Conservation (phyloP, 2,797 vertebrate species). For the Myotis findleyi region DNA sequence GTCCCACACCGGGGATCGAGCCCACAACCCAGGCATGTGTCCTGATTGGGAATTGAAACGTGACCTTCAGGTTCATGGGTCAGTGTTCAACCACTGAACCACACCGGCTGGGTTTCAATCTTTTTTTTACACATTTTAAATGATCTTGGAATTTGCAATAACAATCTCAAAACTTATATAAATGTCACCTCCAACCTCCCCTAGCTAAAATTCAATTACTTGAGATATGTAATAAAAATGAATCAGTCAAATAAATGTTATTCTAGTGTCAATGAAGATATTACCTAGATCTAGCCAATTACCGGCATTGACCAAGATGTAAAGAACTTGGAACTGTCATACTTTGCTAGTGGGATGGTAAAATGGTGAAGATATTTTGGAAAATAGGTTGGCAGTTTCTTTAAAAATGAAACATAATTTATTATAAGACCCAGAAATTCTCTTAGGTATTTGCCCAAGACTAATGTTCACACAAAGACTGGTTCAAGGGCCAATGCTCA, state of each 20-base stretch:
- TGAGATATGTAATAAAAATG: slow-evolving; percentile 25
- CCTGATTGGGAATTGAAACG: too few relatives aligned
- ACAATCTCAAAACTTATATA: not conserved
- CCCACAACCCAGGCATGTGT: too few relatives aligned
- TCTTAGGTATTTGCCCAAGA: not conserved
- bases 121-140: slow-evolving; percentile 46
- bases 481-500: not conserved
- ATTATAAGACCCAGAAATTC: slow-evolving; percentile 20
- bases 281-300: not conserved
- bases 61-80: too few relatives aligned
- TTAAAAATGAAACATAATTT: slow-evolving; percentile 34
- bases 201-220: slow-evolving; percentile 53
- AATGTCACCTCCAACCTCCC: not conserved
- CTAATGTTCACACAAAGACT: not conserved
- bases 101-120: too few relatives aligned
- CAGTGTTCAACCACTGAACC: too few relatives aligned
- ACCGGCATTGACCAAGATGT: not conserved
- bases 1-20: too few relatives aligned
- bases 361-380: not conserved
- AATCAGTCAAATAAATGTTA: slow-evolving; percentile 25
- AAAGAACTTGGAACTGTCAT: not conserved
- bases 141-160: slow-evolving; percentile 48
- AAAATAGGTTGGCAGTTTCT: not conserved
- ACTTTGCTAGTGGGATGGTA: not conserved
- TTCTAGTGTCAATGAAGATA: slow-evolving; percentile 36